Base-by-base conservation (phyloP, 2,113 vertebrate genomes). In the Prietella phreatophila region DNA sequence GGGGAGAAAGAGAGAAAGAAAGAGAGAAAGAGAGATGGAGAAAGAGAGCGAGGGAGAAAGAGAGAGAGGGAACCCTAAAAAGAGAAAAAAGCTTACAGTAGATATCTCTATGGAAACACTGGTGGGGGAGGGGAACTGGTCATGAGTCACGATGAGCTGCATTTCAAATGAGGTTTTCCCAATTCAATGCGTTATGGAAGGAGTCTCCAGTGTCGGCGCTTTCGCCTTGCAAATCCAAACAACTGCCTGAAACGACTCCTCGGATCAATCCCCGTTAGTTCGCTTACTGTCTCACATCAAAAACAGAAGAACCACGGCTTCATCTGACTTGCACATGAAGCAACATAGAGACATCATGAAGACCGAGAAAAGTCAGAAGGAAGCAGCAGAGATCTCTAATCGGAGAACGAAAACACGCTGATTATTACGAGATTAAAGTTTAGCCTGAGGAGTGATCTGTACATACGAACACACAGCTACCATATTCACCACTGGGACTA, bases 11-110 rank as follows among this genome's bases (percentile, higher is more conserved):
- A 42, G 42, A 42, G 25, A 69, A 5, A 84, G 27, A 69, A 47
- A 90, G 82, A 63, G 61, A 22, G 36, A 89, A 84, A 30, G 39
- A 33, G 33, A 89, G 33, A 60, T 11, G 13, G 33, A 39, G 7
- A 73, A 36, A 73, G 19, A 73, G 71, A 73, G n/a, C n/a, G 1
- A 39, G 69, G 42, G 36, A 73, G 33, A 73, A 1, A 71, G 15
- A 33, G 5, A 33, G 67, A 17, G 30, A 30, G 1, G 17, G 11
- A 36, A 65, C 22, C 61, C 25, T 27, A n/a, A n/a, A 65, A 60
- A 60, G 19, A 47, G 5, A 60, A 60, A 60, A 60, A 58, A 58
- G 11, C 13, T 55, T 10, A 55, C 11, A 55, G 58, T 27, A 8
- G 22, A 63, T 63, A 7, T 47, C 25, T 63, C 61, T 27, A 63